Evolutionary conservation across 2,113 vertebrate genomes (phyloP), one percentile per base, ranked within the genome.

Genomic region (Andinoacara biseriatus): DNA sequence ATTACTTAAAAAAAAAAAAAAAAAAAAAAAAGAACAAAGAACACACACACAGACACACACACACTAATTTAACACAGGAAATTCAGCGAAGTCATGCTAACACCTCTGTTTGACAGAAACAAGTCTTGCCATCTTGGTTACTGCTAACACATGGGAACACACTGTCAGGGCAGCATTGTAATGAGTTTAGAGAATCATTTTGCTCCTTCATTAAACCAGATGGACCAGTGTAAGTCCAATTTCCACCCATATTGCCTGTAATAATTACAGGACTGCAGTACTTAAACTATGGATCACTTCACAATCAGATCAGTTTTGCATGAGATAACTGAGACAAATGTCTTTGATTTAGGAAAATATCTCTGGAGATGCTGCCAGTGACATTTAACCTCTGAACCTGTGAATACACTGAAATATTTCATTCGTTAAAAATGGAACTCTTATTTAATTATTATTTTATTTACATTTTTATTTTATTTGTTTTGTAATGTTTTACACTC

Each of bases 151-250:
- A 29, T 35, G 35, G 49, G 20, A 22, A 15, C 15, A 15, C 18
- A 38, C 11, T 35, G 56, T n/a, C 62, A 9, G 15, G 60, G 38
- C 40, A 87, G 56, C 49, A 17, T 2, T 20, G 43, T n/a, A 54
- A 58, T 76, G 22, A 84, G 76, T 74, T 29, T 59, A 31, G 38
- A 9, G 29, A 1, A 63, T 79, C 18, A 20, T 3, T 56, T 69
- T 43, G 10, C 31, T 2, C 18, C 52, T 58, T 22, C 38, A 60
- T 20, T 46, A 69, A 92, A 87, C 90, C 62, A 61, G 85, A 81
- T 9, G 3, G 60, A 80, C 77, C 18, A 14, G 87, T 54, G 22
- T 1, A 9, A 35, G 86, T 84, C 87, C 54, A 80, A 74, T 80
- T 58, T 26, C 10, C 3, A 1, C n/a, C 10, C 10, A 3, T 22